These are phyloP conservation scores for Clarias platycephalus DNA, from an alignment of 2,797 vertebrate species.

Conservation along the genomic window DNA sequence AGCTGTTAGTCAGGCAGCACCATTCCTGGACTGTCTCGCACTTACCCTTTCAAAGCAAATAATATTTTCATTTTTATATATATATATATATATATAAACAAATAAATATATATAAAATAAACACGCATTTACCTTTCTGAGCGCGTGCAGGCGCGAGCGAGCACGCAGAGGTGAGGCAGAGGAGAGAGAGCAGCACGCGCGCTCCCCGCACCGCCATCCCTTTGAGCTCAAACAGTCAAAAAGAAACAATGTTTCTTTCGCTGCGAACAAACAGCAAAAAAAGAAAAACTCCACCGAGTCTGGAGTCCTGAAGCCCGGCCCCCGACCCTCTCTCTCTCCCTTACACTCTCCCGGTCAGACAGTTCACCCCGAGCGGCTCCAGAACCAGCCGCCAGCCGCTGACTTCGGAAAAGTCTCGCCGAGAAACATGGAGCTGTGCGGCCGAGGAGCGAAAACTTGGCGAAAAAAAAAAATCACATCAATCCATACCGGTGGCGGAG, in stretches of 20 bases:
- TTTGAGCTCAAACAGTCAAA: constrained; percentile 69
- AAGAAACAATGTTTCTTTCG: constrained; percentile 63
- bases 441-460: constrained; percentile 67
- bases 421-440: constrained; percentile 70
- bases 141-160: constrained; percentile 70
- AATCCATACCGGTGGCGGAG: constrained; percentile 74
- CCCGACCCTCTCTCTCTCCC: constrained; percentile 18
- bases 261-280: background rate
- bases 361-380: constrained; percentile 59
- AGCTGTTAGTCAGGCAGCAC: background rate
- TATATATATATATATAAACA: no score
- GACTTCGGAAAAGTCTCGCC: constrained; percentile 66
- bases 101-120: no score
- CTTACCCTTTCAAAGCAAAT: background rate
- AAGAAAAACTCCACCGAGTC: constrained; percentile 55
- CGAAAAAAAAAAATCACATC: constrained; percentile 64
- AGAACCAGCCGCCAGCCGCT: constrained; percentile 69
- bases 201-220: constrained; percentile 85
- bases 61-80: background rate
- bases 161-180: constrained; percentile 77
- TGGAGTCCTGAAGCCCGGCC: constrained; percentile 62
- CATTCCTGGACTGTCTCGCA: background rate
- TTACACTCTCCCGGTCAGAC: constrained; percentile 67
- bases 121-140: constrained; percentile 74
- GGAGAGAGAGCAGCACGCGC: constrained; percentile 79